A percentile compares a stretch with the other conserved stretches of the same genome.
Evolutionary conservation across 1,140 invertebrate genomes (phyloP).

Genomic region (Hypothenemus hampei): DNA sequence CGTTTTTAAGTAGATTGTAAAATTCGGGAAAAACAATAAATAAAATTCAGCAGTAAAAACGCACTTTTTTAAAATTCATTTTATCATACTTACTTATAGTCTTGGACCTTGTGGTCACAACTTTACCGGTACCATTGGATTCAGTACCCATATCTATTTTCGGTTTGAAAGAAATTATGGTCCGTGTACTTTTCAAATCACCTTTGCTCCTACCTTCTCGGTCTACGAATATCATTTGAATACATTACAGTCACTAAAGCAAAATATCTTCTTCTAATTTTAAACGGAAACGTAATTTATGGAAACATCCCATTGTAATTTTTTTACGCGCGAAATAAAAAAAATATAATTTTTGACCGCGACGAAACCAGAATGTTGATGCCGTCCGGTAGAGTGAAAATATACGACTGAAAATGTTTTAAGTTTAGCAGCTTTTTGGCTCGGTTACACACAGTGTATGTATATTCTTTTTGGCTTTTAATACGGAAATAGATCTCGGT

Average conservation of each 20-base stretch:
- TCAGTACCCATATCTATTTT: constrained; percentile 21
- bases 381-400: constrained; percentile 16
- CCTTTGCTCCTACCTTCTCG: too few species aligned
- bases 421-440: constrained; percentile 23
- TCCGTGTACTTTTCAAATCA: constrained; percentile 18
- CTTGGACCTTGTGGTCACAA: constrained; percentile 14
- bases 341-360: constrained; percentile 19
- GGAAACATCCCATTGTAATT: background rate
- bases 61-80: background rate
- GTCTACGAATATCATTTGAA: constrained; percentile 17
- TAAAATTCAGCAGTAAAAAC: background rate
- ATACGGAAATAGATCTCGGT: constrained; percentile 24
- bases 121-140: constrained; percentile 4
- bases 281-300: background rate
- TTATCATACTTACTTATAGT: constrained; percentile 23
- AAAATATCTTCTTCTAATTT: background rate
- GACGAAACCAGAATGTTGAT: constrained; percentile 13
- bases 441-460: constrained; percentile 17
- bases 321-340: constrained; percentile 1
- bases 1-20: background rate
- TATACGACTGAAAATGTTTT: constrained; percentile 21
- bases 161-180: constrained; percentile 17
- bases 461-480: constrained; percentile 18
- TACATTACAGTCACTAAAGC: background rate
- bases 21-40: background rate